Conservation (phyloP, 2,113 vertebrate genomes). For the Camelus dromedarius region DNA sequence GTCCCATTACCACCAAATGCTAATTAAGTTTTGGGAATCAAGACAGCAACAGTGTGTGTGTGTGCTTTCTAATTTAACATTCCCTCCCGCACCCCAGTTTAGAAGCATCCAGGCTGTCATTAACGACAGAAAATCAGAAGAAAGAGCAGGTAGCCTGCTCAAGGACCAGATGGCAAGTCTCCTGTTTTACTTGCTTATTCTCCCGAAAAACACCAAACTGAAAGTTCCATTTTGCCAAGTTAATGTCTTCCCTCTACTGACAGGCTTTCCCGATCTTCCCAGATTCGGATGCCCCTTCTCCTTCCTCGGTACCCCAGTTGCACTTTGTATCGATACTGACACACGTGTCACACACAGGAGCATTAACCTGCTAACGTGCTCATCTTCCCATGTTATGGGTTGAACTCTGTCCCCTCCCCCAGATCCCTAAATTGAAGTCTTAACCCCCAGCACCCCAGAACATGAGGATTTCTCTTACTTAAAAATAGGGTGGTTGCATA, state of each 20-base stretch:
- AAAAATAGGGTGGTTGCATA: neutral
- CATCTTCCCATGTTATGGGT: neutral
- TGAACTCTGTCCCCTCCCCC: neutral
- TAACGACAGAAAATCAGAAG: neutral
- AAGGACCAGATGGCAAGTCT: neutral
- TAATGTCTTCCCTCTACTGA: too few relatives aligned
- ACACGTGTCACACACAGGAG: rapidly evolving
- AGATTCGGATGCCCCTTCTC: neutral
- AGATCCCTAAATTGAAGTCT: neutral
- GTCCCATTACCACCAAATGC: neutral
- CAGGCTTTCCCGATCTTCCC: neutral
- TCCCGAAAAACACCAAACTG: neutral
- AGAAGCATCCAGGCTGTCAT: neutral
- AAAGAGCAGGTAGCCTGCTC: neutral
- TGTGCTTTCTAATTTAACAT: neutral
- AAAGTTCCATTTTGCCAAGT: neutral
- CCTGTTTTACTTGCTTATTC: neutral
- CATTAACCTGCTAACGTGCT: too few relatives aligned
- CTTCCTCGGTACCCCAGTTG: neutral
- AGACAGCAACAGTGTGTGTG: neutral
- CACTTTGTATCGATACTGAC: neutral
- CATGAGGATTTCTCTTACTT: neutral
- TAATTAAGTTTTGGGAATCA: neutral
- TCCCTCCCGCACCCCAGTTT: neutral
- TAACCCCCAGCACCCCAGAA: neutral